A percentile compares a stretch with the other conserved stretches of the same genome.
These are phyloP conservation scores for Tipula confusa DNA, from an alignment of 2,888 invertebrate species.

Conservation along the genomic window DNA sequence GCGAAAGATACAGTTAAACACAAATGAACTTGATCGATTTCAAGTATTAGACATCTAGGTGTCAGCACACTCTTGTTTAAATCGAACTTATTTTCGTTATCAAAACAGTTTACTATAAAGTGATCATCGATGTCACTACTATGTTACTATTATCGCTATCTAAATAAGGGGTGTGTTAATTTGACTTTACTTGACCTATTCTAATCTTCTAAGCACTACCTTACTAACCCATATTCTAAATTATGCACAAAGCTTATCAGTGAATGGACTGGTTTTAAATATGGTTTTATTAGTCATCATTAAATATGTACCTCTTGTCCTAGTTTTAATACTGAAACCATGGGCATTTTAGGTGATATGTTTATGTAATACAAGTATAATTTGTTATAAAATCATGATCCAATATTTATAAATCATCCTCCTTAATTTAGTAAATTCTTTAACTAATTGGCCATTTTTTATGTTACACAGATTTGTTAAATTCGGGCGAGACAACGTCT, in stretches of 20 bases:
- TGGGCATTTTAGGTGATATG: no score
- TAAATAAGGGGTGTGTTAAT: neutral
- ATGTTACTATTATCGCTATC: neutral
- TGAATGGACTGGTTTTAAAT: no score
- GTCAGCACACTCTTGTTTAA: neutral
- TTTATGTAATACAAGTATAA: no score
- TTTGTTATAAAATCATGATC: no score
- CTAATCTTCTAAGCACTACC: neutral
- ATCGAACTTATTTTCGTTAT: neutral
- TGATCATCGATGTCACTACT: neutral
- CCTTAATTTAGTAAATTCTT: no score
- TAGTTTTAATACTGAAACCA: no score
- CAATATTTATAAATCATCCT: no score
- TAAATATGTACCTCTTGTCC: no score
- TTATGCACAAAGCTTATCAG: neutral
- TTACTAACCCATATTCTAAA: neutral
- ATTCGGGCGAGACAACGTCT: neutral
- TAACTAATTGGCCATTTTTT: neutral
- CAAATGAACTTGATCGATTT: no score
- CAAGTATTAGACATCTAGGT: neutral
- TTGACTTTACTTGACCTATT: neutral
- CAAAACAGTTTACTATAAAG: neutral
- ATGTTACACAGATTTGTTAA: neutral
- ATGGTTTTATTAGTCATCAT: no score
- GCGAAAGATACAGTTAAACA: no score